These are phyloP conservation scores for Athripsodes cinereus DNA, from an alignment of 2,888 invertebrate genomes.

Conservation along the genomic window DNA sequence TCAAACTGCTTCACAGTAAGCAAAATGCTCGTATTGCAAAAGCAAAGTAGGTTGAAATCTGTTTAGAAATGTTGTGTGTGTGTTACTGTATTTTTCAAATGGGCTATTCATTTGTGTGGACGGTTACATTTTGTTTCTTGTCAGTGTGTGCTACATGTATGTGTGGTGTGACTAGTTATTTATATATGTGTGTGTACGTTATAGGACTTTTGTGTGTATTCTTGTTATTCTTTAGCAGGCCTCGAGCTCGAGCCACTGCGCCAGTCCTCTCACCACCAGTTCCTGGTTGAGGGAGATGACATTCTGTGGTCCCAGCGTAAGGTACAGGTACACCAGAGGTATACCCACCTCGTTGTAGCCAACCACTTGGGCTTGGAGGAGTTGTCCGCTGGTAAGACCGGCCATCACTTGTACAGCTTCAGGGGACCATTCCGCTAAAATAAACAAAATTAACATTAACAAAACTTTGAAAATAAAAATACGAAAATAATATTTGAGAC, in stretches of 20 bases:
- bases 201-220: neutral
- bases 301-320: slow-evolving; percentile 67
- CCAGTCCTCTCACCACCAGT: slow-evolving; percentile 76
- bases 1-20: no score
- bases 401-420: slow-evolving; percentile 75
- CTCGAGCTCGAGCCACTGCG: slow-evolving; percentile 57
- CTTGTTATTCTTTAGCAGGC: slow-evolving; percentile 9
- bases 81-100: no score
- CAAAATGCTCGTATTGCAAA: no score
- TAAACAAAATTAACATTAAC: no score
- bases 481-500: no score
- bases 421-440: slow-evolving; percentile 58
- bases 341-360: slow-evolving; percentile 73
- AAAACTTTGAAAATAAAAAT: no score
- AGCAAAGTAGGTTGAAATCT: no score
- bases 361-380: slow-evolving; percentile 84
- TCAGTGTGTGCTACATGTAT: neutral
- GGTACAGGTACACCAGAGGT: slow-evolving; percentile 79
- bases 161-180: neutral
- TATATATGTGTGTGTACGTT: neutral
- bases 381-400: slow-evolving; percentile 72
- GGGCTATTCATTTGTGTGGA: no score
- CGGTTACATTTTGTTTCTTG: neutral
- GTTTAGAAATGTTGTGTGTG: no score
- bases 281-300: slow-evolving; percentile 82